These are phyloP conservation scores for Heliothis subflexa DNA, from an alignment of 1,140 invertebrate species.

Conservation along the genomic window DNA sequence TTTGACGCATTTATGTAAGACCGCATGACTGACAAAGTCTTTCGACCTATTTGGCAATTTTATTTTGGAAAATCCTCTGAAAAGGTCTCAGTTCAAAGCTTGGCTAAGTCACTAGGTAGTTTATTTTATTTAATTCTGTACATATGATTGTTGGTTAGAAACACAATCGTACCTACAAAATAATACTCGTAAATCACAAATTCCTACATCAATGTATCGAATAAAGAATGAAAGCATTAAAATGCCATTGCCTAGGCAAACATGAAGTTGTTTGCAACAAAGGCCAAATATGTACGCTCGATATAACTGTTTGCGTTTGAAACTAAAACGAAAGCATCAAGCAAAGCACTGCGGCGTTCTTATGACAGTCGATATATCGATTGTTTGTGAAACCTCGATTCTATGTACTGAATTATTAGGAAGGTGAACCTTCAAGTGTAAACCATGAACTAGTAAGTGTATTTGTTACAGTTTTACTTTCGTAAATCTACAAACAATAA, in stretches of 20 bases:
- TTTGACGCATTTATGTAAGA: too few species aligned
- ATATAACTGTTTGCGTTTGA: not conserved
- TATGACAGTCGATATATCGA: constrained; percentile 30
- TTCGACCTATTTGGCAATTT: not conserved
- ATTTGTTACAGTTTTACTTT: constrained; percentile 39
- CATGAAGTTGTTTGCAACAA: not conserved
- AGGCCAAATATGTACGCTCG: not conserved
- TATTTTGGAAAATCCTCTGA: not conserved
- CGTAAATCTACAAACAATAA: constrained; percentile 33
- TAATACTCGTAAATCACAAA: too few species aligned
- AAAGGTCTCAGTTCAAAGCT: too few species aligned
- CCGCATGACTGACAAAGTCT: too few species aligned
- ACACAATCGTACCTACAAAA: too few species aligned
- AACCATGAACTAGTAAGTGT: not conserved
- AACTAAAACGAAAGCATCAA: constrained; percentile 12
- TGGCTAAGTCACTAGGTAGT: too few species aligned
- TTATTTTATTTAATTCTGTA: too few species aligned
- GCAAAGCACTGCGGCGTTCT: not conserved
- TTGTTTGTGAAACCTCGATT: constrained; percentile 24
- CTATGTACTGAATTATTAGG: constrained; percentile 25
- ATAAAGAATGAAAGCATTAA: not conserved
- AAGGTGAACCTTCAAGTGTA: constrained; percentile 19
- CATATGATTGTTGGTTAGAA: too few species aligned
- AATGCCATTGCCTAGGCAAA: not conserved
- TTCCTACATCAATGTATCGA: too few species aligned